These are phyloP conservation scores for Lydus trimaculatus DNA, from an alignment of 2,888 invertebrate genomes.

Conservation along the genomic window DNA sequence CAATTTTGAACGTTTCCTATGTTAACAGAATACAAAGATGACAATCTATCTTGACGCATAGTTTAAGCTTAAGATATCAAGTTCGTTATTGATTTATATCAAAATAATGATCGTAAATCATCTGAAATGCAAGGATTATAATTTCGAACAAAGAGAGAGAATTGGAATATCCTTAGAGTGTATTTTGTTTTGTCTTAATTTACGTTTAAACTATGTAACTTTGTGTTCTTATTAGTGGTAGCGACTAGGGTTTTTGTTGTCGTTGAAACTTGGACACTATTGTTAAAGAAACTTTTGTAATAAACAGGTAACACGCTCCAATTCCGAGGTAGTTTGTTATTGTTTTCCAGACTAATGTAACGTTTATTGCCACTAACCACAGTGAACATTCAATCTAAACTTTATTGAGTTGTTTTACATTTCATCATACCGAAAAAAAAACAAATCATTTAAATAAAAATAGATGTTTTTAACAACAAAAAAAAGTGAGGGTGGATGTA, in stretches of 20 bases:
- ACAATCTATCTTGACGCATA: too few relatives aligned
- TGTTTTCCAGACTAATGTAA: conserved; percentile 32
- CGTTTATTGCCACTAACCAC: conserved; percentile 28
- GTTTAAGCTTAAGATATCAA: too few relatives aligned
- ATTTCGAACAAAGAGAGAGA: neutral
- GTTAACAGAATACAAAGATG: too few relatives aligned
- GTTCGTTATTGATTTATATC: too few relatives aligned
- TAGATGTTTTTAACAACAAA: neutral
- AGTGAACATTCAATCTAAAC: conserved; percentile 25
- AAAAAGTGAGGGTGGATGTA: neutral
- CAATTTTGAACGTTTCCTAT: neutral
- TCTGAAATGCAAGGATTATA: neutral
- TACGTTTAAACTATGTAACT: conserved; percentile 33
- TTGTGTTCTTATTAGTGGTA: conserved; percentile 34
- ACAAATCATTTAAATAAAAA: neutral
- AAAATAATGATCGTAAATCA: too few relatives aligned
- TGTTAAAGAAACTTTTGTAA: conserved; percentile 41
- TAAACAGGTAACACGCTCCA: conserved; percentile 39
- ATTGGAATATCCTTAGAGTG: neutral
- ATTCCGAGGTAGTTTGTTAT: conserved; percentile 23
- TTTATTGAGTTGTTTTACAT: conserved; percentile 15
- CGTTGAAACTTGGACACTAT: conserved; percentile 32
- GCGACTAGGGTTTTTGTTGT: conserved; percentile 36
- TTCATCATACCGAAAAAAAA: conserved; percentile 8
- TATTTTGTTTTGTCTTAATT: conserved; percentile 13